phyloP scores from a whole-genome alignment of 1,140 invertebrate genomes.

The Proctacanthus coquilletti region DNA sequence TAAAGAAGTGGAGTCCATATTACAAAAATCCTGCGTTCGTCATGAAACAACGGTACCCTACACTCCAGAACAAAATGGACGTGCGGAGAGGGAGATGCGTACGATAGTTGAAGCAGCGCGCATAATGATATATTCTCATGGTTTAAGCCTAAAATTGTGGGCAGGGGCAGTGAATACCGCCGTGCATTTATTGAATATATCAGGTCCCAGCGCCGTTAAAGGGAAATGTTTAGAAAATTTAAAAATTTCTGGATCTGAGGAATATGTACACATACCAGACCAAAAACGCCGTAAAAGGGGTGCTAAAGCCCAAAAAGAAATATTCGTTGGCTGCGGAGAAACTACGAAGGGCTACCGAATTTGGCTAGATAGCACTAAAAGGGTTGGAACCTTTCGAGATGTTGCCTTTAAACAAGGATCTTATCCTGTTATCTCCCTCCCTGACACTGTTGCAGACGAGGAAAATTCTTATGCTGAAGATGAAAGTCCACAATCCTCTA shows the following conservation, averaged over 20 bases:
- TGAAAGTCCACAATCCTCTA: too few species aligned
- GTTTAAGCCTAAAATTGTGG: slow-evolving; percentile 23
- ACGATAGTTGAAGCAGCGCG: slow-evolving; percentile 28
- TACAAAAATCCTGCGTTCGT: slow-evolving; percentile 15
- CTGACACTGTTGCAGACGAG: too few species aligned
- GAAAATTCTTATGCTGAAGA: too few species aligned
- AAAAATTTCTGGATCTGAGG: neutral
- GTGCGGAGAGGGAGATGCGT: slow-evolving; percentile 28
- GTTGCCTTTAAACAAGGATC: too few species aligned
- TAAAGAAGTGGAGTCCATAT: slow-evolving; percentile 17
- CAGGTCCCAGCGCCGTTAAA: slow-evolving; percentile 17
- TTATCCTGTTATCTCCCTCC: too few species aligned
- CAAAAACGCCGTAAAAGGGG: neutral
- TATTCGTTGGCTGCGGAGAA: neutral
- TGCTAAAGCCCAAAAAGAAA: neutral
- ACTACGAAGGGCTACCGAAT: too few species aligned
- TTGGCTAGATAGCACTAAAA: too few species aligned
- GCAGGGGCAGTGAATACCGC: slow-evolving; percentile 28
- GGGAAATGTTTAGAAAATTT: slow-evolving; percentile 6
- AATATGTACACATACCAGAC: neutral
- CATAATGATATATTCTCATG: slow-evolving; percentile 21
- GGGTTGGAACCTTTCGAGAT: too few species aligned
- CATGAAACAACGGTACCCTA: slow-evolving; percentile 28
- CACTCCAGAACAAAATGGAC: slow-evolving; percentile 34
- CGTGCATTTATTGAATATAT: slow-evolving; percentile 26